phyloP scores from a whole-genome alignment of 2,888 invertebrate genomes.

The Lissocephala sabroskyi region DNA sequence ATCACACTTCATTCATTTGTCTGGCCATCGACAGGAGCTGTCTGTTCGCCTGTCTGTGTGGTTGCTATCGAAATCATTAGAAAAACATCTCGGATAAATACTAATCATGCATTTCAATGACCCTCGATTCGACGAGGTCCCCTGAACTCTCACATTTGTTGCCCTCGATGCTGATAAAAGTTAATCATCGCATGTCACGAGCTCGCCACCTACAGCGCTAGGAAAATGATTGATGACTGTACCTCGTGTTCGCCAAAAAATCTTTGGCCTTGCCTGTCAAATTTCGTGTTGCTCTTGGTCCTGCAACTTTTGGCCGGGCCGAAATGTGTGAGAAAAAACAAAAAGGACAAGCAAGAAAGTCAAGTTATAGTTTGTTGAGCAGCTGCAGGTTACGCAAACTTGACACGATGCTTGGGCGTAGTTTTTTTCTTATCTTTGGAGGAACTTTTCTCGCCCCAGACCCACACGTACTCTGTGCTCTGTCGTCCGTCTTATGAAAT shows the following conservation, averaged over 20 bases:
- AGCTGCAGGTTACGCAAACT: not conserved
- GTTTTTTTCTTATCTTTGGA: constrained; percentile 7
- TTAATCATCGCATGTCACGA: not conserved
- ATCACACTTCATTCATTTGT: constrained; percentile 9
- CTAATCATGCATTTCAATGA: constrained; percentile 8
- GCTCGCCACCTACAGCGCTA: not conserved
- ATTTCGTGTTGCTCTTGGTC: no score
- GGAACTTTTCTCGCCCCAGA: constrained; percentile 21
- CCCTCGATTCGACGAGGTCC: not conserved
- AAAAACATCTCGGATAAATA: constrained; percentile 5
- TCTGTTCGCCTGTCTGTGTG: no score
- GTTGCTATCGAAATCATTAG: not conserved
- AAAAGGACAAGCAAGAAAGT: no score
- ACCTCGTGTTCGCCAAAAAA: not conserved
- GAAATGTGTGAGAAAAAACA: no score
- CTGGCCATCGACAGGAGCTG: constrained; percentile 7
- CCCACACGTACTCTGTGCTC: constrained; percentile 21
- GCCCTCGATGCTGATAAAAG: no score
- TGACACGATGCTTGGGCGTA: not conserved
- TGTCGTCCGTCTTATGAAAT: constrained; percentile 32
- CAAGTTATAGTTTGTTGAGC: no score
- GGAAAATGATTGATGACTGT: constrained; percentile 24
- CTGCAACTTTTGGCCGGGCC: no score
- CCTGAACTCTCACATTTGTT: not conserved
- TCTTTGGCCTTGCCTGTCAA: no score